Evolutionary conservation across 2,113 vertebrate genomes (phyloP).

Genomic region (Noctilio leporinus): DNA sequence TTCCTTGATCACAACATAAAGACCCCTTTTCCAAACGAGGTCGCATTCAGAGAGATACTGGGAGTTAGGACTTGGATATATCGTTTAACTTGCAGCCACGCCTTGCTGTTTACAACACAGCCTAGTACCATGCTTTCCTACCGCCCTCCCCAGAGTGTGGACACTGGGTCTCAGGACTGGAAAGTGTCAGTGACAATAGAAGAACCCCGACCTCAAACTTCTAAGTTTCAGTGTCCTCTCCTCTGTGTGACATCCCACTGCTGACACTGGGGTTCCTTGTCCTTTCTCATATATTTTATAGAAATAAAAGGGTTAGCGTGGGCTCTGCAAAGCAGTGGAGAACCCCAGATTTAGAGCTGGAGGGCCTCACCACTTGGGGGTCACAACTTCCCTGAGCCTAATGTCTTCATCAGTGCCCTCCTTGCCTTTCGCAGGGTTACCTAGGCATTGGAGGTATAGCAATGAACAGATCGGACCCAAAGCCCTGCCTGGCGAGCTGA

Average conservation of each 20-base stretch:
- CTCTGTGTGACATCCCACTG: background rate
- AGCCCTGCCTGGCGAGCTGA: background rate
- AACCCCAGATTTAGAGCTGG: background rate
- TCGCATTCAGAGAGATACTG: background rate
- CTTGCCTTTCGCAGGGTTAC: background rate
- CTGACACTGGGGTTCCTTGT: background rate
- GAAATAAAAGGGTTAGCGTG: background rate
- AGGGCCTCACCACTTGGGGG: background rate
- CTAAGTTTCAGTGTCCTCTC: background rate
- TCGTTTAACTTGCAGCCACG: background rate
- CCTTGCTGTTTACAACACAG: background rate
- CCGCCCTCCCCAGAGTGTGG: background rate
- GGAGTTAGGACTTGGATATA: background rate
- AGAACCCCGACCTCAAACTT: background rate
- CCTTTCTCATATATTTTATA: background rate
- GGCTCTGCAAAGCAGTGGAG: background rate
- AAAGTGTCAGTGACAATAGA: background rate
- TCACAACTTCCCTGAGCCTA: background rate
- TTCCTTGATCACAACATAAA: background rate
- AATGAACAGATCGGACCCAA: background rate
- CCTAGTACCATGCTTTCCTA: background rate
- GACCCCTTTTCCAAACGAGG: background rate
- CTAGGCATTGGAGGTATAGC: background rate
- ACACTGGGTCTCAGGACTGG: background rate
- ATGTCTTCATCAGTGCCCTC: background rate